Base-by-base conservation (phyloP, 1,140 invertebrate species). In the Drosophila athabasca region DNA sequence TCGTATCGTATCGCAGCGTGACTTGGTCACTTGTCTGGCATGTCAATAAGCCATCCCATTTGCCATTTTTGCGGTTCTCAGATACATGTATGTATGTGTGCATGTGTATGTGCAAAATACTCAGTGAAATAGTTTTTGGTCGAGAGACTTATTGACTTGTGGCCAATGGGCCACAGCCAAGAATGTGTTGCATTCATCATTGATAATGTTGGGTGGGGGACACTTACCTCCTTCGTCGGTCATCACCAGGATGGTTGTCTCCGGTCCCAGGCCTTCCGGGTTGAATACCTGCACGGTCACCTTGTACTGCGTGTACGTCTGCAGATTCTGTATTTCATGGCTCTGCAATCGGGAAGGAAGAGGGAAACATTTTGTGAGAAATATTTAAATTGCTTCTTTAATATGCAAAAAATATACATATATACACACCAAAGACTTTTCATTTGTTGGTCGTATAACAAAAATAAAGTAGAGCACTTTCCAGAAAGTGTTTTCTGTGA, bases 201-300 rank as follows among this genome's bases (percentile, higher is more conserved):
- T 69, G 64, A 69, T 69, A 57, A 68, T 69, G 51, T 43, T 26
- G 17, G 15, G n/a, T 57, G 17, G 29, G 8, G 35, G 45, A n/a
- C 15, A 93, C 94, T 95, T 92, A 96, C 95, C 94, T 89, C 95
- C 95, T 94, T 96, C 95, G 87, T 96, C 95, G 48, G 95, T 96
- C 93, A 95, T 96, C 62, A 96, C 95, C 48, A 95, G 93, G 35
- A 96, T 94, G 41, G 94, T 95, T 8, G 95, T 94, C 49, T 94
- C 93, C 26, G 95, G 95, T 51, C 95, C 95, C 39, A 91, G 73
- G 13, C 95, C 95, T 87, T 94, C 95, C 6, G 95, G 95, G 90
- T 96, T 96, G 91, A 95, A 95, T 24, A 96, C 95, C 92, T 95
- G 95, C 46, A 96, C 92, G 8, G 95, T 95, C 29, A 96, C 94